A percentile compares a stretch with the other conserved stretches of the same genome.
phyloP scores from a whole-genome alignment of 2,888 invertebrate species.

The Thereva unica region DNA sequence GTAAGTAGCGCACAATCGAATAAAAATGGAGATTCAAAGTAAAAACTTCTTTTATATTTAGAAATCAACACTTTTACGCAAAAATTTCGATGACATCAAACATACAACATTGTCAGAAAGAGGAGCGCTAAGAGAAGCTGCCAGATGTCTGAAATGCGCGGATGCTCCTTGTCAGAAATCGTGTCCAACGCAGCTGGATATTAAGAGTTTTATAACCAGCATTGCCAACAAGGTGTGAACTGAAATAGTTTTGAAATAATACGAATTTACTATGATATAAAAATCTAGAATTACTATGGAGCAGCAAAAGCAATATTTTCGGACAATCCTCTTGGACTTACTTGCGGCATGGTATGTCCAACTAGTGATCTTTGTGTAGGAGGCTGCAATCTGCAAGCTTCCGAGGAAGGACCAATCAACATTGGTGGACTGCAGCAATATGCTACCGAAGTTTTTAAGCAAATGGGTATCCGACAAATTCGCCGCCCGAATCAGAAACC shows the following conservation, averaged over 20 bases:
- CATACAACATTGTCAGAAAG: constrained; percentile 96
- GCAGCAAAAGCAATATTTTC: constrained; percentile 94
- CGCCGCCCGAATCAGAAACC: constrained; percentile 71
- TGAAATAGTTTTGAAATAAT: neutral
- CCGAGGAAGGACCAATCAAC: constrained; percentile 97
- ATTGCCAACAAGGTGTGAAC: constrained; percentile 81
- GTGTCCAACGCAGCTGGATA: constrained; percentile 96
- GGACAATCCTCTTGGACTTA: constrained; percentile 94
- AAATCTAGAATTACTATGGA: constrained; percentile 90
- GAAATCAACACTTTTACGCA: constrained; percentile 71
- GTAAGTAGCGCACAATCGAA: constrained; percentile 62
- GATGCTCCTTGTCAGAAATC: constrained; percentile 99
- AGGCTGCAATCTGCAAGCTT: constrained; percentile 93
- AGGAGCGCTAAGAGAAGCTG: constrained; percentile 87
- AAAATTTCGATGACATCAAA: constrained; percentile 96
- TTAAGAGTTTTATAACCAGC: constrained; percentile 95
- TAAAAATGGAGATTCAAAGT: neutral
- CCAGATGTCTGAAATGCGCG: constrained; percentile 86
- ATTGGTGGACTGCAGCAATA: constrained; percentile 98
- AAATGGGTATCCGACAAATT: constrained; percentile 90
- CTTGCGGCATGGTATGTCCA: constrained; percentile 98
- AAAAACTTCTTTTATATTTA: constrained; percentile 14
- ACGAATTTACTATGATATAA: constrained; percentile 1
- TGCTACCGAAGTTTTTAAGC: constrained; percentile 94
- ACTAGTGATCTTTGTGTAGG: constrained; percentile 98